Percentiles rank a stretch among this genome's conserved stretches.
Conservation (phyloP, 2,113 vertebrate genomes). For the Aptenodytes forsteri region DNA sequence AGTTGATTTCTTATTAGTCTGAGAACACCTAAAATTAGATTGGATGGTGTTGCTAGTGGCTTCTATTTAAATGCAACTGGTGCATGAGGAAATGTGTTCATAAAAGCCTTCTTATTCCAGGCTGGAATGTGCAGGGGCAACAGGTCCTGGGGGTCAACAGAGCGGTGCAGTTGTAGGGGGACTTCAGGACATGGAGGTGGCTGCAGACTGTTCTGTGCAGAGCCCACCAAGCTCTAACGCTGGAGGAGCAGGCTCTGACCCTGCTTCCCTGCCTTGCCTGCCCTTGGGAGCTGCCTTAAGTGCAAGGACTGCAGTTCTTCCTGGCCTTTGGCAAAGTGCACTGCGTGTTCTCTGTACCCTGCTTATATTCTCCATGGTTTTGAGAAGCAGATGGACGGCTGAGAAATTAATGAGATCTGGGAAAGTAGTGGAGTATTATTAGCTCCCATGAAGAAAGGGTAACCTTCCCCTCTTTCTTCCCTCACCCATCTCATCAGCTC, state of each 20-base stretch:
- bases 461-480: neutral
- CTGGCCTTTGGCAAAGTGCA: neutral
- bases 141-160: neutral
- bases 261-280: neutral
- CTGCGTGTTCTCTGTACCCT: neutral
- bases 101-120: neutral
- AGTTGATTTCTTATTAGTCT: neutral
- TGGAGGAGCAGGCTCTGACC: neutral
- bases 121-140: neutral
- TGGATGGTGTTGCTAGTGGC: neutral
- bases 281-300: neutral
- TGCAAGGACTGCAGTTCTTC: neutral
- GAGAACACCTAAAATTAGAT: neutral
- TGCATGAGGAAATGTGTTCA: neutral
- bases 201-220: neutral
- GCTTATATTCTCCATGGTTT: neutral
- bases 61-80: neutral
- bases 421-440: neutral
- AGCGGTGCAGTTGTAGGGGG: neutral
- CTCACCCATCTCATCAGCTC: neutral
- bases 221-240: neutral
- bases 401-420: neutral
- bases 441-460: neutral
- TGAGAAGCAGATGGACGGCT: neutral
- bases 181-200: neutral